phyloP scores from a whole-genome alignment of 2,113 vertebrate genomes.

The Hystrix cristata region DNA sequence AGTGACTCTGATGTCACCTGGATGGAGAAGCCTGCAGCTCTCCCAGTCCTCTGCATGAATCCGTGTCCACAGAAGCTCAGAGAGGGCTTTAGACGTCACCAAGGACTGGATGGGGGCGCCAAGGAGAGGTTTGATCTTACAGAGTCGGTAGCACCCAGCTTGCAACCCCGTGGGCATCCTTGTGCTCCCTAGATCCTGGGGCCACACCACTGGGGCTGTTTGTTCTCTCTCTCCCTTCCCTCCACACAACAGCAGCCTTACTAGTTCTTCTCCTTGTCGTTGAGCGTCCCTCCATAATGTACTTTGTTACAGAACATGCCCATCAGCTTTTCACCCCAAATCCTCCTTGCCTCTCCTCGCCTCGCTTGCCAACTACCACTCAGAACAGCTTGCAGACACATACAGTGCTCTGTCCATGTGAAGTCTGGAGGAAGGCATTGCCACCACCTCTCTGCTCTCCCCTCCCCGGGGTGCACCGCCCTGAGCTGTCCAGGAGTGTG shows the following conservation, averaged over 20 bases:
- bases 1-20: neutral
- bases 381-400: neutral
- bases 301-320: neutral
- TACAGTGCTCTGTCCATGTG: neutral
- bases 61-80: neutral
- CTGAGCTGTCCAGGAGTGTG: neutral
- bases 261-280: neutral
- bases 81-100: neutral
- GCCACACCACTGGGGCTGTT: neutral
- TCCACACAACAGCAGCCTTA: neutral
- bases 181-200: neutral
- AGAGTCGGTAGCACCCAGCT: neutral
- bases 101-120: neutral
- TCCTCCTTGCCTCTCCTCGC: neutral
- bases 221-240: neutral
- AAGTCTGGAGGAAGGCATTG: neutral
- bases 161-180: neutral
- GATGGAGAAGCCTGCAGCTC: neutral
- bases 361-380: neutral
- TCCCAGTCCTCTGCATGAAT: neutral
- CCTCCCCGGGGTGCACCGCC: neutral
- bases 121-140: neutral
- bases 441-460: neutral
- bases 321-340: neutral
- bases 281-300: neutral